Conservation (phyloP, 1,140 invertebrate species). For the Calephelis virginiensis region DNA sequence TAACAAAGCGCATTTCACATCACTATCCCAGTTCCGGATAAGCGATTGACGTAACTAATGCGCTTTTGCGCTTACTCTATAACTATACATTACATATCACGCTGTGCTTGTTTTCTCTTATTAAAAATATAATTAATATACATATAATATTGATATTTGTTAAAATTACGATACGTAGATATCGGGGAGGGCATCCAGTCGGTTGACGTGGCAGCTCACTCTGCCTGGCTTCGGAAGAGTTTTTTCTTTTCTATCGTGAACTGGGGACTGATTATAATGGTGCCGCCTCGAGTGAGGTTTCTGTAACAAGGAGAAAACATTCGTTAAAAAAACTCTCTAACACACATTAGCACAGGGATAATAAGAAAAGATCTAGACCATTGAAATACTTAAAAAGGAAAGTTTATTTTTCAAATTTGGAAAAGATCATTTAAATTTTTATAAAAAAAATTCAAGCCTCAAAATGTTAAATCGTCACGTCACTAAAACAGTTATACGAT, state of each 20-base stretch:
- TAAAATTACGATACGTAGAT: slow-evolving; percentile 75
- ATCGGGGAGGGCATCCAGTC: slow-evolving; percentile 71
- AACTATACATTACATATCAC: slow-evolving; percentile 76
- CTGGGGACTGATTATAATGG: slow-evolving; percentile 90
- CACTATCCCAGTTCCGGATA: slow-evolving; percentile 37
- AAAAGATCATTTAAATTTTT: background rate
- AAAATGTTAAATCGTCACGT: too few species aligned
- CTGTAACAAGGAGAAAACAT: slow-evolving; percentile 72
- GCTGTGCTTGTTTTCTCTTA: slow-evolving; percentile 75
- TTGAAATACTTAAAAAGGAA: too few species aligned
- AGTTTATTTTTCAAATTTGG: background rate
- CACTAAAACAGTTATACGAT: too few species aligned
- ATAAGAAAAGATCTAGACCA: background rate
- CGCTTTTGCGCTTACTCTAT: slow-evolving; percentile 61
- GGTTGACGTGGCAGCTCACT: slow-evolving; percentile 59
- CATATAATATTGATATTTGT: slow-evolving; percentile 78
- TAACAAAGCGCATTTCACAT: slow-evolving; percentile 47
- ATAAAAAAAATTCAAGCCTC: too few species aligned
- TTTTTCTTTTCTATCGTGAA: slow-evolving; percentile 92
- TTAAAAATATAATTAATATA: slow-evolving; percentile 77
- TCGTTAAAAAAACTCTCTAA: slow-evolving; percentile 33
- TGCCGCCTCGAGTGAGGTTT: slow-evolving; percentile 89
- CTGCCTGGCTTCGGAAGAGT: slow-evolving; percentile 85
- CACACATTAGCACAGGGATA: background rate
- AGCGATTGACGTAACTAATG: slow-evolving; percentile 32